Percentiles rank a stretch among this genome's conserved stretches.
These are phyloP conservation scores for Drosophila gaucha DNA, from an alignment of 2,888 invertebrate species.

Conservation along the genomic window DNA sequence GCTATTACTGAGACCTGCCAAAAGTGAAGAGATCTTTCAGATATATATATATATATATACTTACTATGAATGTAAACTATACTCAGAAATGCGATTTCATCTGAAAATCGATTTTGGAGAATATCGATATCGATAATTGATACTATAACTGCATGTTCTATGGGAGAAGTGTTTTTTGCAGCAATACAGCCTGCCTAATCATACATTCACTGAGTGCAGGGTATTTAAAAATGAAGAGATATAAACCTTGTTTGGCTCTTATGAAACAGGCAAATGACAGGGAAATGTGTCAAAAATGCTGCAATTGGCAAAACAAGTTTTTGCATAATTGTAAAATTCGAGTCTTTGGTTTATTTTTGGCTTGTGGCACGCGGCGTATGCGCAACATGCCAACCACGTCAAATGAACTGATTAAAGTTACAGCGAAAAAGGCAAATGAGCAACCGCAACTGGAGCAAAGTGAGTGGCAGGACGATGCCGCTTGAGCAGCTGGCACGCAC, in stretches of 20 bases:
- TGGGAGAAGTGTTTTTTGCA: too few relatives aligned
- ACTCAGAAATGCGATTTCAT: too few relatives aligned
- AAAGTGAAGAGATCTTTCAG: too few relatives aligned
- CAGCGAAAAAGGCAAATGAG: not conserved
- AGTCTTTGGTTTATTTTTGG: not conserved
- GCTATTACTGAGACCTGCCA: too few relatives aligned
- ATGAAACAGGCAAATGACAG: conserved; percentile 56
- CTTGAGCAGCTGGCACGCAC: conserved; percentile 38
- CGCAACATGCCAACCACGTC: conserved; percentile 25
- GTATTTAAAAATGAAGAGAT: not conserved
- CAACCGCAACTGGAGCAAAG: not conserved
- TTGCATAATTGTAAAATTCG: conserved; percentile 49
- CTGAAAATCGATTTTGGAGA: too few relatives aligned
- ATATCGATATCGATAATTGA: too few relatives aligned
- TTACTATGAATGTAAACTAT: too few relatives aligned
- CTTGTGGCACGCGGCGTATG: conserved; percentile 24
- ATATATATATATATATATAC: too few relatives aligned
- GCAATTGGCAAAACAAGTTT: conserved; percentile 43
- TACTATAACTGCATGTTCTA: too few relatives aligned
- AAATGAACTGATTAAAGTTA: conserved; percentile 59
- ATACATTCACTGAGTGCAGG: not conserved
- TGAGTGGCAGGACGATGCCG: not conserved
- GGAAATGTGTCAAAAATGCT: conserved; percentile 58
- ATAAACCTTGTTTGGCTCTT: not conserved
- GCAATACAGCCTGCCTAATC: too few relatives aligned